Conservation (phyloP, 2,888 invertebrate species). For the Nasonia oneida region DNA sequence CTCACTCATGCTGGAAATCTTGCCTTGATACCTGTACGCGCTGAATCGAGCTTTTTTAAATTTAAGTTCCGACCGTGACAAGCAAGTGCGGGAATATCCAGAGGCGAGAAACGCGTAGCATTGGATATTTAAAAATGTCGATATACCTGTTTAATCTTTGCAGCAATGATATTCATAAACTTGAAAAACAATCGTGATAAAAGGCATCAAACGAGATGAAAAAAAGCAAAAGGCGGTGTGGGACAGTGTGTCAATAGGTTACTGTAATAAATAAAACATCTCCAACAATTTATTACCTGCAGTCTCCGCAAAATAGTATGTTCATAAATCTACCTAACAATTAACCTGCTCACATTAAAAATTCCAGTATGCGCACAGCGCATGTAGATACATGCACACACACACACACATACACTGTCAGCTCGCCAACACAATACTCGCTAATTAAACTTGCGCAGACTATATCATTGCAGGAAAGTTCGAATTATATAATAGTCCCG, state of each 20-base stretch:
- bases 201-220: neutral
- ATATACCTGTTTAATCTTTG: neutral
- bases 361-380: neutral
- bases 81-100: neutral
- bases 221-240: neutral
- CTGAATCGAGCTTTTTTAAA: neutral
- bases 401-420: neutral
- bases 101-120: neutral
- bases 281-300: neutral
- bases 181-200: too few species aligned
- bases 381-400: neutral
- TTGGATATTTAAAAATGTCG: neutral
- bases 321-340: neutral
- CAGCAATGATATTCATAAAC: neutral
- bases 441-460: constrained; percentile 10
- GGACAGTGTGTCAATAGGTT: neutral
- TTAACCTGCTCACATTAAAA: neutral
- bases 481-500: constrained; percentile 16
- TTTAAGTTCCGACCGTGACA: neutral
- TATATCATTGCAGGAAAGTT: neutral
- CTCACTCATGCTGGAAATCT: constrained; percentile 64
- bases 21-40: neutral
- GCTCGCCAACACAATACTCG: neutral
- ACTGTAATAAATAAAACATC: neutral
- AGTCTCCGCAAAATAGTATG: neutral